A percentile compares a stretch with the other conserved stretches of the same genome.
phyloP scores from a whole-genome alignment of 1,140 invertebrate species.

The Saccostrea glomerata region DNA sequence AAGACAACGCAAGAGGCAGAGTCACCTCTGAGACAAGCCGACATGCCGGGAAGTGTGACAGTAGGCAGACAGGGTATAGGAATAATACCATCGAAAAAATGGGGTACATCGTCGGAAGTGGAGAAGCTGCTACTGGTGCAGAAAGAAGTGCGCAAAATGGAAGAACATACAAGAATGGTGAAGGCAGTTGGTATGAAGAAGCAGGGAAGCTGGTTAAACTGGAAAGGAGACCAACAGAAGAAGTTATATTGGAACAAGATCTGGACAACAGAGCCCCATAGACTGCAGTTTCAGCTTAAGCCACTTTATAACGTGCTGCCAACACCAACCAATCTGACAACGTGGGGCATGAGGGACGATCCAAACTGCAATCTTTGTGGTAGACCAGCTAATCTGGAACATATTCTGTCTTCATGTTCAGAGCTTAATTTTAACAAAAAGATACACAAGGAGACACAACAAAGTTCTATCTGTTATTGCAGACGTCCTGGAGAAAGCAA shows the following conservation, averaged over 20 bases:
- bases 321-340: not conserved
- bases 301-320: not conserved
- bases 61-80: constrained; percentile 17
- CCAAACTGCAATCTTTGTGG: constrained; percentile 36
- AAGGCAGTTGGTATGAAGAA: too few species aligned
- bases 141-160: too few species aligned
- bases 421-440: not conserved
- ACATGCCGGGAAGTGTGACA: constrained; percentile 47
- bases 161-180: too few species aligned
- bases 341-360: constrained; percentile 7
- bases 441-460: too few species aligned
- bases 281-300: too few species aligned
- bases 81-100: not conserved
- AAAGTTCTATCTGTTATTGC: too few species aligned
- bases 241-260: too few species aligned
- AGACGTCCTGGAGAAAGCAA: too few species aligned
- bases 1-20: constrained; percentile 21
- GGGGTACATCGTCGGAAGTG: not conserved
- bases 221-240: too few species aligned
- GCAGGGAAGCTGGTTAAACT: too few species aligned
- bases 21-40: not conserved
- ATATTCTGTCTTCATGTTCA: constrained; percentile 37
- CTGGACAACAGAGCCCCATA: too few species aligned
- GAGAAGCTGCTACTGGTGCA: too few species aligned
- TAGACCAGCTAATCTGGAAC: constrained; percentile 47